Evolutionary conservation across 1,140 invertebrate genomes (phyloP), one percentile per base, ranked within the genome.

Genomic region (Pollicipes pollicipes): DNA sequence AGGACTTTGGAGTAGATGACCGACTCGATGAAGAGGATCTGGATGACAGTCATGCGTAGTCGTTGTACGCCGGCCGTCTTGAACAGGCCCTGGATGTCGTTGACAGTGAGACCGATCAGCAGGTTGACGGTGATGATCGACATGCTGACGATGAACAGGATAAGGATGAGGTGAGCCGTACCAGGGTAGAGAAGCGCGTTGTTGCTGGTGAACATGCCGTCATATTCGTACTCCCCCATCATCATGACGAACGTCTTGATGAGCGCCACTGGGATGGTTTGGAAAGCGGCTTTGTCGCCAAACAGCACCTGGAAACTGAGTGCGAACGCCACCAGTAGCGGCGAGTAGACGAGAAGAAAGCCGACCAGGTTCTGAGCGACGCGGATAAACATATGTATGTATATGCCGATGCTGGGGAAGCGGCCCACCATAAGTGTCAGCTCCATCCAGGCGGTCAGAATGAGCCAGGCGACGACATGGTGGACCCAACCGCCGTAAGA

Each of bases 81-180:
- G 45, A 58, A 58, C 0, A 75, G 68, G 32, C 74, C 75, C 27
- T 75, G 76, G 30, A 77, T 72, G 37, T 77, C 76, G 63, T 73
- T 75, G 29, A 77, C 76, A 58, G 76, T 75, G 31, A 77, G 73
- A 73, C 75, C 76, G 30, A 77, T 77, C 13, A 77, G 63, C 17
- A 77, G 73, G 68, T 77, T 77, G 45, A 75, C 74, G 37, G 76
- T 71, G 21, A 77, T 72, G 26, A 77, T 73, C 8, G 75, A 74
- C 21, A 76, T 74, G 31, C 75, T 69, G 70, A 76, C 72, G 10
- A 76, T 68, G 69, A 77, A 77, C 17, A 73, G 67, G 3, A 73
- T 72, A 24, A 76, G 71, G 69, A 75, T 74, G 26, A 76, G 31
- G 63, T 72, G 72, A 29, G 73, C 70, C 1, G 73, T 24, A 21